Conservation (phyloP, 1,140 invertebrate species). For the Cherax quadricarinatus region DNA sequence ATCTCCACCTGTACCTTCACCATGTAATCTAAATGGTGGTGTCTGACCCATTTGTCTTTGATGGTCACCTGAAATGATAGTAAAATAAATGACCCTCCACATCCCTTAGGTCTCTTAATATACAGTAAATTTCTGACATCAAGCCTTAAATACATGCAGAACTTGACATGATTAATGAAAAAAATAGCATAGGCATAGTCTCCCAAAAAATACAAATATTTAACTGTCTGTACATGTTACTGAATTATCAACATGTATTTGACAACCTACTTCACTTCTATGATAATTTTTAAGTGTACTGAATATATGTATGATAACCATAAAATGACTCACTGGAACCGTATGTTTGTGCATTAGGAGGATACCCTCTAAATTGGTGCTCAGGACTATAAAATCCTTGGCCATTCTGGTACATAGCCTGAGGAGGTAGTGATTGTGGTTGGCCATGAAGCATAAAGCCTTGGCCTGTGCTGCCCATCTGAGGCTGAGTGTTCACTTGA, state of each 20-base stretch:
- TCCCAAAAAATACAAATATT: no score
- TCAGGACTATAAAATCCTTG: constrained; percentile 70
- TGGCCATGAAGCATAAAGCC: constrained; percentile 73
- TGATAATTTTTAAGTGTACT: no score
- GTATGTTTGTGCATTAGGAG: constrained; percentile 59
- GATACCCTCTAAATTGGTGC: constrained; percentile 67
- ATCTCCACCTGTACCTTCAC: constrained; percentile 47
- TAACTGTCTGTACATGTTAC: no score
- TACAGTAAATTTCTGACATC: no score
- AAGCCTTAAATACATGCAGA: no score
- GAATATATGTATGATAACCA: no score
- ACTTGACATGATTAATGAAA: no score
- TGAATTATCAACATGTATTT: no score
- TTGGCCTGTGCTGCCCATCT: constrained; percentile 13
- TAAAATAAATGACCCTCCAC: neutral
- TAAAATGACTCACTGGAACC: constrained; percentile 35
- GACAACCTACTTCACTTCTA: no score
- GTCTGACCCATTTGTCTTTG: constrained; percentile 59
- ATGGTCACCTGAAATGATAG: constrained; percentile 49
- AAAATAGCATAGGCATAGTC: no score
- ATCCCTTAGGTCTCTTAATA: no score
- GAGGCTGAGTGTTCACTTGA: constrained; percentile 17
- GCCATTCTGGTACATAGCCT: constrained; percentile 68
- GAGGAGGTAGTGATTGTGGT: constrained; percentile 64
- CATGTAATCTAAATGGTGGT: constrained; percentile 71